These are phyloP conservation scores for Falco concolor DNA, from an alignment of 2,797 vertebrate genomes.

Conservation along the genomic window DNA sequence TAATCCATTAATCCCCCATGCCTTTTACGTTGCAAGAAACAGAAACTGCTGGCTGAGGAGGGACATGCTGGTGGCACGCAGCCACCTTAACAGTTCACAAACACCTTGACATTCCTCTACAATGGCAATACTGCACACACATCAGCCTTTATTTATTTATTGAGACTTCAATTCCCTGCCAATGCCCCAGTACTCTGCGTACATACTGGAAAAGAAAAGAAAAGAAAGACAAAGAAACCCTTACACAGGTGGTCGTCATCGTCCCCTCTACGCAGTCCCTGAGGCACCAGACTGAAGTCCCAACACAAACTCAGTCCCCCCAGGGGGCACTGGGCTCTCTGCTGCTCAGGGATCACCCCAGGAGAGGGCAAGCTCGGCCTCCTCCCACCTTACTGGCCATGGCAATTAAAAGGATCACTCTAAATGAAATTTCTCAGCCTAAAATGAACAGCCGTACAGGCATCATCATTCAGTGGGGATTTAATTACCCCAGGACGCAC, in stretches of 20 bases:
- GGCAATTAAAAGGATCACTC: background rate
- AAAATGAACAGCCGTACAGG: background rate
- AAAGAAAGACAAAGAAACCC: background rate
- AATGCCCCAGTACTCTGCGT: background rate
- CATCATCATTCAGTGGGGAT: background rate
- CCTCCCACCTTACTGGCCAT: background rate
- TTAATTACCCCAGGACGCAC: background rate
- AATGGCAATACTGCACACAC: background rate
- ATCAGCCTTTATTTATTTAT: background rate
- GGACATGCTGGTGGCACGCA: accelerated
- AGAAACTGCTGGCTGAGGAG: background rate
- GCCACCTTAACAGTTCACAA: background rate
- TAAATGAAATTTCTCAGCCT: background rate
- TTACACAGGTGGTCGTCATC: background rate
- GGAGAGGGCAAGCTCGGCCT: background rate
- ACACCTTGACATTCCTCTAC: background rate
- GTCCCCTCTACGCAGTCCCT: accelerated
- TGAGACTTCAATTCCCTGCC: background rate
- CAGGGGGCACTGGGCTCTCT: background rate
- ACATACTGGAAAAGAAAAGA: background rate
- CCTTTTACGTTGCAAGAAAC: background rate
- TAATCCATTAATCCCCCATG: background rate
- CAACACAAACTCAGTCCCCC: background rate
- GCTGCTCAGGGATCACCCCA: background rate
- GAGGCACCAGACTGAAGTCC: background rate